Evolutionary conservation across 2,888 invertebrate species (phyloP), one percentile per base, ranked within the genome.

Genomic region (Lomographa bimaculata): DNA sequence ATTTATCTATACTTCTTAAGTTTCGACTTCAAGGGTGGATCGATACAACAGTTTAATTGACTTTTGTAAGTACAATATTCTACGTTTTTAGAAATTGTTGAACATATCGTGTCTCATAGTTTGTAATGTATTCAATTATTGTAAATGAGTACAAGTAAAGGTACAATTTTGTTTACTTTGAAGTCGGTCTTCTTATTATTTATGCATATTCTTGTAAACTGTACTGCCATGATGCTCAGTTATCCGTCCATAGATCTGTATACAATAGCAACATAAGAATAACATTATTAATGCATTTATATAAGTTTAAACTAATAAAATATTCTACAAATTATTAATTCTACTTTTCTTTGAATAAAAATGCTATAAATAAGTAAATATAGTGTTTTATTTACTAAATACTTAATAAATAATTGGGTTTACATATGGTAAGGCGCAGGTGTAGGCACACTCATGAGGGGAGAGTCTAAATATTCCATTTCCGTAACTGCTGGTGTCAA

Each of bases 371-470:
- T 48, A 52, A 44, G 41, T 49, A 46, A 39, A 27, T 27, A 14
- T 14, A 26, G 36, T 36, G 46, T 58, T 64, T 64, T 53, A 50
- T 57, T 63, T 44, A 29, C 38, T 36, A 29, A 29, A 43, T 48
- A 42, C 26, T 36, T 46, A 20, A 9, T 46, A 20, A 10, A 38
- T 36, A 32, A 11, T 19, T 38, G 8, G 8, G 12, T 26, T 52
- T 68, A 71, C 58, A 68, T 84, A 54, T 92, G 91, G 74, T 93
- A 93, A 34, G 95, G 95, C 6, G 94, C 94, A 3, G 95, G 95
- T 5, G 95, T 94, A 6, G 96, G 95, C 2, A 96, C 95, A 87
- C 93, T 95, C 92, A 96, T 95, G 5, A 96, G 84, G 0, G 96
- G 96, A 0, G 97, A 95, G 65, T 96, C 94, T 45, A 95, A 90